Percentiles rank a stretch among this genome's conserved stretches.
These are phyloP conservation scores for Sinonovacula constricta DNA, from an alignment of 1,140 invertebrate species.

Conservation along the genomic window DNA sequence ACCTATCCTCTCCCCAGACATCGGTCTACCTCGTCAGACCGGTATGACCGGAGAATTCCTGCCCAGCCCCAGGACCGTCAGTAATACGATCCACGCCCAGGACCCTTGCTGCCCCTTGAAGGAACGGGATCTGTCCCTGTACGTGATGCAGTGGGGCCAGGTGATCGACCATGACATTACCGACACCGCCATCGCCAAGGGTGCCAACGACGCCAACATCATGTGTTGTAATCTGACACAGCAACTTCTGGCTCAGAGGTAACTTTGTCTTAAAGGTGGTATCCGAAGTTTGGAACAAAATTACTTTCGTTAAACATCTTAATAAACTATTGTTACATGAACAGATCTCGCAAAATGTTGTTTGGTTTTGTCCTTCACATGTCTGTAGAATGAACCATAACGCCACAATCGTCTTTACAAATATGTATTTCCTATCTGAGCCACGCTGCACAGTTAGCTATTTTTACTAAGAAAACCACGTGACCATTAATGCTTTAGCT, in stretches of 20 bases:
- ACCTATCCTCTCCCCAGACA: conserved; percentile 2
- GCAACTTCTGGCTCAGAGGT: conserved; percentile 36
- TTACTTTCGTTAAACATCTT: too few species aligned
- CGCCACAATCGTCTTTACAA: too few species aligned
- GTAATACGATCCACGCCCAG: conserved; percentile 39
- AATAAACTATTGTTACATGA: too few species aligned
- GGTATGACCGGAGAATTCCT: conserved; percentile 47
- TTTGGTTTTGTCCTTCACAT: too few species aligned
- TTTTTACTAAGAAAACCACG: too few species aligned
- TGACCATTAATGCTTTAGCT: too few species aligned
- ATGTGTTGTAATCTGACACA: conserved; percentile 47
- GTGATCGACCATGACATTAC: conserved; percentile 52
- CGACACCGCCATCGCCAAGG: conserved; percentile 43
- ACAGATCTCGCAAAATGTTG: too few species aligned
- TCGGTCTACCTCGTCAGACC: conserved; percentile 36
- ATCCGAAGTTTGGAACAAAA: too few species aligned
- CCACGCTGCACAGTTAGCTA: too few species aligned
- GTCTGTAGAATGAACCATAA: too few species aligned
- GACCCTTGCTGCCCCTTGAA: conserved; percentile 41
- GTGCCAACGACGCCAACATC: conserved; percentile 67
- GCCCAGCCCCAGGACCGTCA: conserved; percentile 51
- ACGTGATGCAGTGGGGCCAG: conserved; percentile 53
- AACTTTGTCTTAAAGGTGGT: neutral
- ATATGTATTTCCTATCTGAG: too few species aligned
- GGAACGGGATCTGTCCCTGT: conserved; percentile 35